Evolutionary conservation across 2,113 vertebrate species (phyloP).

Genomic region (Eretmochelys imbricata): DNA sequence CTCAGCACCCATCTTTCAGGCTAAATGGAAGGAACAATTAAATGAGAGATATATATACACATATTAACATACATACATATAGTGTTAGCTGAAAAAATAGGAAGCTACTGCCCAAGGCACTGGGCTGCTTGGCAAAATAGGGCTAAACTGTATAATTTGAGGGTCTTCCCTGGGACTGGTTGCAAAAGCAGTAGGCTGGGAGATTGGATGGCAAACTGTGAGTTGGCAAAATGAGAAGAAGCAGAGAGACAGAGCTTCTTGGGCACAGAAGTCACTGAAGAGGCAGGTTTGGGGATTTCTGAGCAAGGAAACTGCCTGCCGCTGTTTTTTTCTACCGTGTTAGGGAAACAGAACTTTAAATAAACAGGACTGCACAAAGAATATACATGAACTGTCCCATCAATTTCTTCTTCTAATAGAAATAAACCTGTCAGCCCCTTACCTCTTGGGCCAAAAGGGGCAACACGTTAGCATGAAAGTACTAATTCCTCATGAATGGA

Average conservation of each 20-base stretch:
- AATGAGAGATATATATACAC: background rate
- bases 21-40: background rate
- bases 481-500: background rate
- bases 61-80: background rate
- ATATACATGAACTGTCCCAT: fast-evolving
- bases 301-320: background rate
- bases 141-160: background rate
- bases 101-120: conserved; percentile 35
- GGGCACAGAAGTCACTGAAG: background rate
- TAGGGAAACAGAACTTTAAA: background rate
- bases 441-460: background rate
- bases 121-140: background rate
- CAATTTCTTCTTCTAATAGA: background rate
- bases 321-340: background rate
- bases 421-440: background rate
- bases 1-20: background rate
- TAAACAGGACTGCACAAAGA: background rate
- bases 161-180: background rate
- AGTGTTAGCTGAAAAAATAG: background rate
- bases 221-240: conserved; percentile 6
- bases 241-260: background rate
- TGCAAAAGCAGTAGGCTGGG: background rate
- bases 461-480: fast-evolving
- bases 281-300: background rate
- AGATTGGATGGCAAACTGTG: background rate